phyloP scores from a whole-genome alignment of 92 coral and sea anemone genomes.

The Zoanthus sociatus region DNA sequence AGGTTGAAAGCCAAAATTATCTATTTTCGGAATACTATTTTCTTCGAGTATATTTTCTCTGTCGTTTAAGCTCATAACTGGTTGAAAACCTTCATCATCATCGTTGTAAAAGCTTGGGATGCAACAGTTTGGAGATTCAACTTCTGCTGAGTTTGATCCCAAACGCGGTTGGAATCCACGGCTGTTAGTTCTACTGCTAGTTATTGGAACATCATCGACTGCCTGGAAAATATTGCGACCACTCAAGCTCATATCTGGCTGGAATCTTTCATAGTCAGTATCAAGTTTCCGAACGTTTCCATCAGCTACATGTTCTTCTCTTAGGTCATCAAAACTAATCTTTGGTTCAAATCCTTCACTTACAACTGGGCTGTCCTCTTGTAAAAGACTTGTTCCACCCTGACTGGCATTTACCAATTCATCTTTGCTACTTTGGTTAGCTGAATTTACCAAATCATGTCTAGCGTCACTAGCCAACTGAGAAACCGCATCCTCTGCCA shows the following conservation, averaged over 20 bases:
- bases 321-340: neutral
- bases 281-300: neutral
- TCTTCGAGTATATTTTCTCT: neutral
- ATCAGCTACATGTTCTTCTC: neutral
- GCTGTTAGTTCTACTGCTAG: neutral
- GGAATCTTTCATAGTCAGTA: constrained; percentile 17
- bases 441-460: neutral
- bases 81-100: constrained; percentile 44
- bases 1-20: constrained; percentile 37
- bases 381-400: neutral
- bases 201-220: constrained; percentile 32
- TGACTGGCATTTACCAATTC: neutral
- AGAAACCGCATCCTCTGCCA: neutral
- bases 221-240: constrained; percentile 14
- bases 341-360: constrained; percentile 25
- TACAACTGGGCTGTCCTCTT: neutral
- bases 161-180: constrained; percentile 10
- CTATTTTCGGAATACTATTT: neutral
- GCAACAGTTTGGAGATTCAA: neutral
- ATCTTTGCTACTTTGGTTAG: neutral
- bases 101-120: constrained; percentile 45
- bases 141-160: neutral
- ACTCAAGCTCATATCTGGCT: constrained; percentile 25
- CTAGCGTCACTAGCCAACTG: neutral
- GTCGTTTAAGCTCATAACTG: constrained; percentile 19